Conservation (phyloP, 1,140 invertebrate genomes). For the Sitodiplosis mosellana region DNA sequence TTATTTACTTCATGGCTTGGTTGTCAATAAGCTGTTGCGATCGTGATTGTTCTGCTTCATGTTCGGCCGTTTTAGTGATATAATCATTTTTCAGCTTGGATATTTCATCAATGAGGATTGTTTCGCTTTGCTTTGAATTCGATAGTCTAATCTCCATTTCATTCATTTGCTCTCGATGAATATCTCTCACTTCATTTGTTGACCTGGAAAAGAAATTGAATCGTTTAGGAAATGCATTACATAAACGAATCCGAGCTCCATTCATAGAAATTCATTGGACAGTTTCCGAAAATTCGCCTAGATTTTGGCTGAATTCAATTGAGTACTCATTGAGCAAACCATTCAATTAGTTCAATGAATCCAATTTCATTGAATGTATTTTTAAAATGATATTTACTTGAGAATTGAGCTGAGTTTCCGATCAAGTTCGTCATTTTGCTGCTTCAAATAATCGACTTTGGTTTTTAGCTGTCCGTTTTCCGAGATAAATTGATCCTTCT, state of each 20-base stretch:
- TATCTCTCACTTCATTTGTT: conserved; percentile 1
- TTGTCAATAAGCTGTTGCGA: neutral
- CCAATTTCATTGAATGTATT: too few species aligned
- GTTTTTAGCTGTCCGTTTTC: conserved; percentile 10
- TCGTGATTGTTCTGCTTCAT: neutral
- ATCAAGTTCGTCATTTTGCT: conserved; percentile 18
- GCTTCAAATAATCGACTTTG: conserved; percentile 14
- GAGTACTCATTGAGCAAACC: too few species aligned
- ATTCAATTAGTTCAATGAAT: too few species aligned
- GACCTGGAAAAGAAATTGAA: neutral
- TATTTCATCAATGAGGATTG: conserved; percentile 4
- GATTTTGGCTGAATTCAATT: too few species aligned
- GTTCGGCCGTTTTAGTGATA: neutral
- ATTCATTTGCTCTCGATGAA: conserved; percentile 12
- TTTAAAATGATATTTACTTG: too few species aligned
- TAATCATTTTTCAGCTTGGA: conserved; percentile 13
- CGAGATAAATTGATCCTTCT: conserved; percentile 12
- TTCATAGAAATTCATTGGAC: too few species aligned
- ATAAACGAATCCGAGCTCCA: too few species aligned
- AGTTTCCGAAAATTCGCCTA: too few species aligned
- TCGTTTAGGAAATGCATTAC: too few species aligned
- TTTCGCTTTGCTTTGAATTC: conserved; percentile 14
- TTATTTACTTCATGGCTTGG: neutral
- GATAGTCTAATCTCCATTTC: conserved; percentile 17
- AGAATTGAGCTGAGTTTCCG: conserved; percentile 5